These are phyloP conservation scores for Austrofundulus limnaeus DNA, from an alignment of 2,113 vertebrate species.

Conservation along the genomic window DNA sequence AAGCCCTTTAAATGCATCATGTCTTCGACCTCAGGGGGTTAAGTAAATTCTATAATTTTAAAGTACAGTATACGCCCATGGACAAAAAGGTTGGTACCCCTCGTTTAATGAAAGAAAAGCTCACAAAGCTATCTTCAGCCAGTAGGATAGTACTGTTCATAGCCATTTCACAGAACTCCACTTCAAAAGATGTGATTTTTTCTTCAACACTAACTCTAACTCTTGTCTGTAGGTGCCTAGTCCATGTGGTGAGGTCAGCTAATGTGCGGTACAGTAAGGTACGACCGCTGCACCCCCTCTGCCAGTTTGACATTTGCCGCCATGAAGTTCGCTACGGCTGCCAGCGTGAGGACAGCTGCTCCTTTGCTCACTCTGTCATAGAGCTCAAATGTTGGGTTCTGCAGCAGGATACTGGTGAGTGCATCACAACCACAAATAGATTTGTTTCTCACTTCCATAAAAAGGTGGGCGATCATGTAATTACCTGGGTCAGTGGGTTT, in stretches of 20 bases:
- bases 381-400: constrained; percentile 98
- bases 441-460: neutral
- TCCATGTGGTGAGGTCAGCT: constrained; percentile 94
- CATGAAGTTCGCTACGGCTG: constrained; percentile 96
- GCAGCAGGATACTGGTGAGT: constrained; percentile 91
- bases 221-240: constrained; percentile 87
- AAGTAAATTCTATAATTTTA: too few species aligned
- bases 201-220: neutral
- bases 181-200: too few species aligned
- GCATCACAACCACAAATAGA: neutral
- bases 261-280: constrained; percentile 97
- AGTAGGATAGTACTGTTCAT: too few species aligned
- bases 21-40: too few species aligned
- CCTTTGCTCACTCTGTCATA: constrained; percentile 96
- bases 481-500: too few species aligned
- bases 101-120: too few species aligned
- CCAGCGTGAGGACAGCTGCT: constrained; percentile 96
- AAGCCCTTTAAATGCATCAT: too few species aligned
- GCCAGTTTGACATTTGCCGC: constrained; percentile 95
- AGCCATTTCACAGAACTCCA: too few species aligned
- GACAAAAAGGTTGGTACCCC: too few species aligned
- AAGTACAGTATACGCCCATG: too few species aligned
- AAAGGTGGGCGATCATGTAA: too few species aligned
- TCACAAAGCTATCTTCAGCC: too few species aligned
- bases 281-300: constrained; percentile 94